phyloP scores from a whole-genome alignment of 1,140 invertebrate genomes.

The Nephila pilipes region DNA sequence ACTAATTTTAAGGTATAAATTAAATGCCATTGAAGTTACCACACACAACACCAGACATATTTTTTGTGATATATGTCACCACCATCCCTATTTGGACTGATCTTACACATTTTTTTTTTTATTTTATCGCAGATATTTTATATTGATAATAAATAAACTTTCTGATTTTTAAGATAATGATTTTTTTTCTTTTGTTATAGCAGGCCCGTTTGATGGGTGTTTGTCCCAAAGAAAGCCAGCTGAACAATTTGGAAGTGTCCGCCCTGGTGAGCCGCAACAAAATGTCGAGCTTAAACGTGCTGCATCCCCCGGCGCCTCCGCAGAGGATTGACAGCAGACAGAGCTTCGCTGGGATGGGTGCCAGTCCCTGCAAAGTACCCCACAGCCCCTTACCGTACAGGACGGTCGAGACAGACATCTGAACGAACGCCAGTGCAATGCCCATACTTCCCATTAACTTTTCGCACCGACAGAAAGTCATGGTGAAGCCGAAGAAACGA shows the following conservation, averaged over 20 bases:
- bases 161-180: neutral
- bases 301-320: neutral
- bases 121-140: too few species aligned
- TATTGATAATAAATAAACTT: neutral
- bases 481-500: too few species aligned
- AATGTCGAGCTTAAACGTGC: conserved; percentile 69
- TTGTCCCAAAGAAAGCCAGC: conserved; percentile 73
- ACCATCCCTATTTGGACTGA: too few species aligned
- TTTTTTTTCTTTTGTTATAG: neutral
- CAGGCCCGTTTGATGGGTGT: conserved; percentile 53
- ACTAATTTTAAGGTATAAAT: too few species aligned
- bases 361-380: conserved; percentile 48
- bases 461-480: neutral
- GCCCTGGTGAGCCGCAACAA: conserved; percentile 77
- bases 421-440: conserved; percentile 4
- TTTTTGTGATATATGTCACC: too few species aligned
- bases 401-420: conserved; percentile 77
- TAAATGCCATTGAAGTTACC: too few species aligned
- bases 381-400: conserved; percentile 60
- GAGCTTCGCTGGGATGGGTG: neutral
- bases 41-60: too few species aligned
- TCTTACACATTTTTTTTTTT: too few species aligned
- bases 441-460: neutral
- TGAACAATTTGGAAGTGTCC: conserved; percentile 78
- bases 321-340: conserved; percentile 62